phyloP scores from a whole-genome alignment of 2,888 invertebrate species.

The Stramonita haemastoma region DNA sequence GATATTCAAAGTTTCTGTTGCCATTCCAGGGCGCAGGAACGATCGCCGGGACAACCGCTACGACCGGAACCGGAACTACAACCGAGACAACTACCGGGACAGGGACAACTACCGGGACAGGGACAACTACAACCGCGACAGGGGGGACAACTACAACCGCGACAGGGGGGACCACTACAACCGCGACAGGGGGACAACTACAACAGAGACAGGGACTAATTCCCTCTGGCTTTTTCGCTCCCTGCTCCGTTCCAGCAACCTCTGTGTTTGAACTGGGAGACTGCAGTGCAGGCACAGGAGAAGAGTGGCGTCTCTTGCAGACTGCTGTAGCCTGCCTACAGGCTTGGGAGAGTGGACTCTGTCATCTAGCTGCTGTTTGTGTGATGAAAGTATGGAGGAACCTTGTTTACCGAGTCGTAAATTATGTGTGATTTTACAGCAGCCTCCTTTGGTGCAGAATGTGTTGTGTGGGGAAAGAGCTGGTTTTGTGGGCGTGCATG shows the following conservation, averaged over 20 bases:
- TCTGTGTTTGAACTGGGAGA: background rate
- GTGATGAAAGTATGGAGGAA: no score
- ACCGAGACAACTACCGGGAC: background rate
- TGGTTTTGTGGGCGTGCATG: background rate
- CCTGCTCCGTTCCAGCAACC: background rate
- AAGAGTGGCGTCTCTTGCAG: no score
- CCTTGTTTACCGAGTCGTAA: no score
- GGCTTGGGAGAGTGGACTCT: no score
- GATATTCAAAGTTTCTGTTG: background rate
- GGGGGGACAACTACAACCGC: conserved; percentile 10
- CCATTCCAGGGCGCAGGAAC: conserved; percentile 34
- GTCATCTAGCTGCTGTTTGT: no score
- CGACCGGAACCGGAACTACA: conserved; percentile 23
- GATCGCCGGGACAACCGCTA: conserved; percentile 30
- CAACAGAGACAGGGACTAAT: conserved; percentile 16
- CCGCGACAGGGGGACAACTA: conserved; percentile 3
- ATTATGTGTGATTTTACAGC: background rate
- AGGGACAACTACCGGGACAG: background rate
- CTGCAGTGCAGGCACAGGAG: background rate
- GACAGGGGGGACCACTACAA: conserved; percentile 1
- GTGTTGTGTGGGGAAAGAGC: background rate
- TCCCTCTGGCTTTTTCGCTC: background rate
- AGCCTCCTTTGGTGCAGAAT: no score
- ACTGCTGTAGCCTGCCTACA: no score
- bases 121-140: background rate